phyloP scores from a whole-genome alignment of 2,113 vertebrate species.

The Indri indri region DNA sequence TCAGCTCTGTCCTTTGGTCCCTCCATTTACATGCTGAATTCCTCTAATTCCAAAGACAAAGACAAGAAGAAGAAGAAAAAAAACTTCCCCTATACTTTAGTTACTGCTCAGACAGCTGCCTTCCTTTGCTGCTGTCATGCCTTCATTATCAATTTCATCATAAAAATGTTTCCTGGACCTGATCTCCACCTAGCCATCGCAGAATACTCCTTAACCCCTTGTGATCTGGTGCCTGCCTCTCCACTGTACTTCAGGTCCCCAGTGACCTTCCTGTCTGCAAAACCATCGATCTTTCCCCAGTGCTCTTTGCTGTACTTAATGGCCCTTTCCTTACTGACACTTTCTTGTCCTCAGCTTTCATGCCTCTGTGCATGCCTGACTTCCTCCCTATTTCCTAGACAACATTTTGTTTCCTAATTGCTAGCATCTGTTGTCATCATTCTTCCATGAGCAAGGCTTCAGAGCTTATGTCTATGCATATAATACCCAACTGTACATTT shows the following conservation, averaged over 20 bases:
- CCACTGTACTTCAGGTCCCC: neutral
- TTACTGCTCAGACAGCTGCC: neutral
- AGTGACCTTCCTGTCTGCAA: neutral
- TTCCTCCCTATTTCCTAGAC: neutral
- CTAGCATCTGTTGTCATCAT: no score
- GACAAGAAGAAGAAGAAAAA: neutral
- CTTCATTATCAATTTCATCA: neutral
- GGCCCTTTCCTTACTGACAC: neutral
- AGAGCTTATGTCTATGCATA: rapidly evolving
- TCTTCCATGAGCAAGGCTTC: neutral
- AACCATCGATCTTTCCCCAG: neutral
- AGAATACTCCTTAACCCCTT: neutral
- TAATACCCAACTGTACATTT: rapidly evolving
- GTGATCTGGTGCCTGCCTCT: neutral
- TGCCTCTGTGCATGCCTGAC: neutral
- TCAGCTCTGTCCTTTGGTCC: neutral
- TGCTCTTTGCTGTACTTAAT: neutral
- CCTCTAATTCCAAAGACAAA: neutral
- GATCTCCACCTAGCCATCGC: no score
- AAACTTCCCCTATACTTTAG: rapidly evolving
- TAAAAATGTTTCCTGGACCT: neutral
- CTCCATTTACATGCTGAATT: neutral
- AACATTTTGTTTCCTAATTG: neutral
- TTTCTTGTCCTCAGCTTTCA: neutral
- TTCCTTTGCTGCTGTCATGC: neutral